These are phyloP conservation scores for Hydraecia micacea DNA, from an alignment of 2,888 invertebrate species.

Conservation along the genomic window DNA sequence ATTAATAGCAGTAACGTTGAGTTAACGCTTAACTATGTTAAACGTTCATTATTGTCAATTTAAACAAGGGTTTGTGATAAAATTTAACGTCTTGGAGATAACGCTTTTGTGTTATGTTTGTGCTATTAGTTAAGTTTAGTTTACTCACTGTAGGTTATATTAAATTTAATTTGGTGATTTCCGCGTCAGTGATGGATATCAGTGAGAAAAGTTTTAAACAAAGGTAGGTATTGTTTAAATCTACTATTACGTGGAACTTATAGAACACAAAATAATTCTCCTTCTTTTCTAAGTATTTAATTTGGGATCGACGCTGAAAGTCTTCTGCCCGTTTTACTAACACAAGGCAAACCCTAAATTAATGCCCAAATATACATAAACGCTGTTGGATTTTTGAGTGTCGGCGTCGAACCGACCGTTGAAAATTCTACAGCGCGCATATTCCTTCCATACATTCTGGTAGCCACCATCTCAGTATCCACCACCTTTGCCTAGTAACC, in stretches of 20 bases:
- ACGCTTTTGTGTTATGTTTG: constrained; percentile 17
- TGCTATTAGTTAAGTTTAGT: constrained; percentile 17
- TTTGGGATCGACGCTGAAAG: background rate
- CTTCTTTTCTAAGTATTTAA: background rate
- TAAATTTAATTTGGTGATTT: background rate
- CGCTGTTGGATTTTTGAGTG: background rate
- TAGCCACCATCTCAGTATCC: background rate
- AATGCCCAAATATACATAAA: too few species aligned
- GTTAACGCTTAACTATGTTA: constrained; percentile 41
- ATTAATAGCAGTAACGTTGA: constrained; percentile 16
- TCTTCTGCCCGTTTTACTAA: background rate
- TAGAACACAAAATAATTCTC: background rate
- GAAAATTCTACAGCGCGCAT: background rate
- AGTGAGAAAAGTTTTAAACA: too few species aligned
- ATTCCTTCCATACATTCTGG: background rate
- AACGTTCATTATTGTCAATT: constrained; percentile 36
- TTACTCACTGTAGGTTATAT: constrained; percentile 6
- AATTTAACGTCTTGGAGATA: constrained; percentile 45
- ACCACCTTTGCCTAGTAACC: background rate
- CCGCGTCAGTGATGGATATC: too few species aligned
- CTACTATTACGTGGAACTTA: background rate
- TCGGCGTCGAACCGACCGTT: background rate
- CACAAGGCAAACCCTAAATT: too few species aligned
- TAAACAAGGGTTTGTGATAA: constrained; percentile 43
- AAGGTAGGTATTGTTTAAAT: too few species aligned